Base-by-base conservation (phyloP, 1,140 invertebrate genomes). In the Chironomus striatipennis region DNA sequence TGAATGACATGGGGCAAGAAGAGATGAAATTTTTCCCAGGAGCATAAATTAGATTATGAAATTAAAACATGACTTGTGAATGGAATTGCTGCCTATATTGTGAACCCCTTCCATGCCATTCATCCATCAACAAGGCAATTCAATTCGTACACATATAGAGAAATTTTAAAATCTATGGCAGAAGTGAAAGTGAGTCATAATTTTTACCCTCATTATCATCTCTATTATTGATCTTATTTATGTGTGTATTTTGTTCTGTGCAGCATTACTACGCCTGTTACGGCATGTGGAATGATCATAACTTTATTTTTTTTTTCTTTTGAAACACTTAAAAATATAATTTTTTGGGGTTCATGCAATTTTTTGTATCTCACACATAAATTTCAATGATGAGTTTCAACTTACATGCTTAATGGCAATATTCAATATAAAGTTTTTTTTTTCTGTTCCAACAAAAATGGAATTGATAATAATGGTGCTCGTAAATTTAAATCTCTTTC, bases 31-130 rank as follows among this genome's bases (percentile, higher is more conserved):
- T 8, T 57, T 70, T 70, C 65, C 65, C 65, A 70, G 65, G 65
- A 70, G 65, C 65, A 70, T 70, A 70, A 70, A 70, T 70, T 70
- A 70, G 65, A 70, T 70, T 70, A 70, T 9, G 18, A 70, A 70
- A 57, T 57, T 12, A 57, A 57, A n/a, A 57, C 47, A 57, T 57
- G 47, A 57, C 47, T 70, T 70, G 18, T 70, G 65, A 18, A 70
- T 70, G 65, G 15, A 70, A 67, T 8, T 57, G 9, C 47, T 57
- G 10, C 1, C 10, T 57, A n/a, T 57, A 21, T 20, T 70, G 24
- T 34, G 17, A 17, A 70, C 65, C 65, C 65, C 20, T 70, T 5
- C 9, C 5, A 57, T 57, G 47, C 47, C 47, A 57, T 57, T 57
- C 47, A 57, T 57, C 47, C 47, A 15, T 57, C 47, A 57, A 57